These are phyloP conservation scores for Eurytemora carolleeae DNA, from an alignment of 1,140 invertebrate genomes.

Conservation along the genomic window DNA sequence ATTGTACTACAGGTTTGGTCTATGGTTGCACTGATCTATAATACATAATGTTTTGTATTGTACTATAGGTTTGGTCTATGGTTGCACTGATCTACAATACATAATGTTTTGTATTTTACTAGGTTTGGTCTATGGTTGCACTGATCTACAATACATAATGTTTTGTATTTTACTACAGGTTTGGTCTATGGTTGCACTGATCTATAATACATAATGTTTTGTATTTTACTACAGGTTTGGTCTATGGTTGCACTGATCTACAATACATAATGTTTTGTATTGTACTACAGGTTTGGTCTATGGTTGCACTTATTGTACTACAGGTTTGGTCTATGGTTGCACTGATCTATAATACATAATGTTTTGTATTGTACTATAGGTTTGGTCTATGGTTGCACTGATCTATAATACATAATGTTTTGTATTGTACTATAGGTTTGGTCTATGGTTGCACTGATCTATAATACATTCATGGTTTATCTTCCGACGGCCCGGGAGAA, in stretches of 20 bases:
- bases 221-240: neutral
- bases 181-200: neutral
- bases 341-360: neutral
- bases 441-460: neutral
- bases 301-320: neutral
- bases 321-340: neutral
- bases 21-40: neutral
- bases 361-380: neutral
- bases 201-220: neutral
- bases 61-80: neutral
- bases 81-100: neutral
- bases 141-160: neutral
- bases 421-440: neutral
- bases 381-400: neutral
- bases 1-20: neutral
- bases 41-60: neutral
- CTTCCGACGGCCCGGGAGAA: neutral
- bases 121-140: too few relatives aligned
- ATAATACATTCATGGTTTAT: neutral
- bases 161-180: too few relatives aligned
- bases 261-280: neutral
- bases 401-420: neutral
- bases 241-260: neutral
- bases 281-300: neutral
- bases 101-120: too few relatives aligned